phyloP scores from a whole-genome alignment of 2,888 invertebrate genomes.

The Lochmaea crataegi region DNA sequence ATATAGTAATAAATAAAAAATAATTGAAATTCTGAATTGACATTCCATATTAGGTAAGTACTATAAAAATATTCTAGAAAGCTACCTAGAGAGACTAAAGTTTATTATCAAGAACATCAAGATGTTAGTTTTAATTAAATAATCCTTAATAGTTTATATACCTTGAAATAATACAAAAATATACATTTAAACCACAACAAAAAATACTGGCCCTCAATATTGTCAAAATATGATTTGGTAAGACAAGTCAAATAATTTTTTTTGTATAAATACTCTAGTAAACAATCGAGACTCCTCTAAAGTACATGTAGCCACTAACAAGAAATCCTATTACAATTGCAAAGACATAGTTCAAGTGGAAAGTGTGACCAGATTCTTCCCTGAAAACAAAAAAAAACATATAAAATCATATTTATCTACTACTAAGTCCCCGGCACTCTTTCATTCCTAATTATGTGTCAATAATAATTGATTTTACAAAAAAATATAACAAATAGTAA shows the following conservation, averaged over 20 bases:
- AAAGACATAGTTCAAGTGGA: slow-evolving; percentile 67
- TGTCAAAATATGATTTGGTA: background rate
- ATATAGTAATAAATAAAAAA: background rate
- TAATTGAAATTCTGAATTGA: no score
- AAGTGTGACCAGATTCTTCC: slow-evolving; percentile 60
- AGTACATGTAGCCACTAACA: slow-evolving; percentile 64
- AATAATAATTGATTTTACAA: no score
- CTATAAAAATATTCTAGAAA: no score
- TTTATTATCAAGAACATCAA: no score
- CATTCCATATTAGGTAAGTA: no score
- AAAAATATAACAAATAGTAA: no score
- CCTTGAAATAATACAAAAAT: background rate
- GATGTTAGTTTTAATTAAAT: background rate
- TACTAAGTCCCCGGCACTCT: no score
- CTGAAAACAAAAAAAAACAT: slow-evolving; percentile 50
- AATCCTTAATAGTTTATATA: background rate
- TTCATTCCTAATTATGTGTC: no score
- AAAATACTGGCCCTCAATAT: background rate
- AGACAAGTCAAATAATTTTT: background rate
- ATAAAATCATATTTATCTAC: no score
- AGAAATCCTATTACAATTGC: slow-evolving; percentile 66
- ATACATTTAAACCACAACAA: background rate
- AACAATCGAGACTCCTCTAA: slow-evolving; percentile 54
- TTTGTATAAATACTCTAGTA: slow-evolving; percentile 33
- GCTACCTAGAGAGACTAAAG: no score